phyloP scores from a whole-genome alignment of 1,140 invertebrate species.

The Calliphora vicina region DNA sequence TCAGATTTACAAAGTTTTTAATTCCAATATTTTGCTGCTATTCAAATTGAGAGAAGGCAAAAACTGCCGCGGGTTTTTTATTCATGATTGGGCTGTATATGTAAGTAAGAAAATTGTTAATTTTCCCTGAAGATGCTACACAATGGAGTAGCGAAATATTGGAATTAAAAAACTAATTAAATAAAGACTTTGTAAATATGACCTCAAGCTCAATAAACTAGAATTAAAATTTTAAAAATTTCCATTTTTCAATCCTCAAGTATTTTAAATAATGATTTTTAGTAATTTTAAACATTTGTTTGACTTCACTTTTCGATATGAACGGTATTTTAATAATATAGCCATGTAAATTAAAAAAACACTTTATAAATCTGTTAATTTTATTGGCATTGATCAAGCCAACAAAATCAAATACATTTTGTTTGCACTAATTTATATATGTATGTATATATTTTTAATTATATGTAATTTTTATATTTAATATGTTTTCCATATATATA shows the following conservation, averaged over 20 bases:
- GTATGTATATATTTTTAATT: not conserved
- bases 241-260: not conserved
- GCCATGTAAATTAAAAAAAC: not conserved
- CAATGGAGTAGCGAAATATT: too few relatives aligned
- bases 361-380: not conserved
- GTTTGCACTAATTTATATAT: not conserved
- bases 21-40: too few relatives aligned
- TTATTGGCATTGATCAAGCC: not conserved
- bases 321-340: not conserved
- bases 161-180: too few relatives aligned
- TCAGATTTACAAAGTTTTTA: too few relatives aligned
- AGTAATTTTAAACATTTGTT: not conserved
- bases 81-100: too few relatives aligned
- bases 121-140: too few relatives aligned
- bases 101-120: too few relatives aligned
- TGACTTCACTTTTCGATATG: not conserved
- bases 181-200: too few relatives aligned
- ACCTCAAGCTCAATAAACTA: too few relatives aligned
- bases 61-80: too few relatives aligned
- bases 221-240: too few relatives aligned
- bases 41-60: too few relatives aligned
- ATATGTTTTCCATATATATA: not conserved
- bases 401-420: not conserved
- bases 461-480: constrained; percentile 1
- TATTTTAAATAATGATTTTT: not conserved